Percentiles rank a stretch among this genome's conserved stretches.
These are phyloP conservation scores for Dasyprocta punctata DNA, from an alignment of 2,113 vertebrate genomes.

Conservation along the genomic window DNA sequence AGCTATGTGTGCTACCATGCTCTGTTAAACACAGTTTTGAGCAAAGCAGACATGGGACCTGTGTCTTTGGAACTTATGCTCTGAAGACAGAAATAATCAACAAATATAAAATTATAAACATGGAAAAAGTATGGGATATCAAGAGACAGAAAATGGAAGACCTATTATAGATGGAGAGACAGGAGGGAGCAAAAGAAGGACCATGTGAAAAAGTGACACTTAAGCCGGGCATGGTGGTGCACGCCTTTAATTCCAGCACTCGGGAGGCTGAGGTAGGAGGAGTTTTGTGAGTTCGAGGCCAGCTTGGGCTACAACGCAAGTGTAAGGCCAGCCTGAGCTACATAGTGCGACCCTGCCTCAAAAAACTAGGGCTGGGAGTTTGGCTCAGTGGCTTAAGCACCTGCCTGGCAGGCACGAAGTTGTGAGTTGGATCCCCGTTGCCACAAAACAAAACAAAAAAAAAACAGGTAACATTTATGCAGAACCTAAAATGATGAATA, in stretches of 20 bases:
- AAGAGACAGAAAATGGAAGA: neutral
- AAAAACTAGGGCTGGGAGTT: too few relatives aligned
- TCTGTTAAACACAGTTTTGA: neutral
- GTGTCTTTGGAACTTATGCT: neutral
- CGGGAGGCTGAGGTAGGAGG: too few relatives aligned
- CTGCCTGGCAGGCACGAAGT: too few relatives aligned
- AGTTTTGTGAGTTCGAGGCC: too few relatives aligned
- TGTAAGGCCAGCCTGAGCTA: too few relatives aligned
- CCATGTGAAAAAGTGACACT: neutral
- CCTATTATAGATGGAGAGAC: neutral
- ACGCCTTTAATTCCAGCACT: too few relatives aligned
- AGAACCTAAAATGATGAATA: neutral
- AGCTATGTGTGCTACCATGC: neutral
- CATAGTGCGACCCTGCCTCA: too few relatives aligned
- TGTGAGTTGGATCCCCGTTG: too few relatives aligned
- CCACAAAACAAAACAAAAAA: neutral
- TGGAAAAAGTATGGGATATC: neutral
- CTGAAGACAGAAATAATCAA: conserved; percentile 21
- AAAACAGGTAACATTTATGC: neutral
- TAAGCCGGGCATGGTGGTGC: too few relatives aligned
- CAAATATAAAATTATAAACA: conserved; percentile 8
- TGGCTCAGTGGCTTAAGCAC: too few relatives aligned
- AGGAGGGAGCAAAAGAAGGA: neutral
- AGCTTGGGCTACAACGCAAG: too few relatives aligned
- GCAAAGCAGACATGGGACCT: neutral